Conservation (phyloP, 2,113 vertebrate species). For the Poecile atricapillus region DNA sequence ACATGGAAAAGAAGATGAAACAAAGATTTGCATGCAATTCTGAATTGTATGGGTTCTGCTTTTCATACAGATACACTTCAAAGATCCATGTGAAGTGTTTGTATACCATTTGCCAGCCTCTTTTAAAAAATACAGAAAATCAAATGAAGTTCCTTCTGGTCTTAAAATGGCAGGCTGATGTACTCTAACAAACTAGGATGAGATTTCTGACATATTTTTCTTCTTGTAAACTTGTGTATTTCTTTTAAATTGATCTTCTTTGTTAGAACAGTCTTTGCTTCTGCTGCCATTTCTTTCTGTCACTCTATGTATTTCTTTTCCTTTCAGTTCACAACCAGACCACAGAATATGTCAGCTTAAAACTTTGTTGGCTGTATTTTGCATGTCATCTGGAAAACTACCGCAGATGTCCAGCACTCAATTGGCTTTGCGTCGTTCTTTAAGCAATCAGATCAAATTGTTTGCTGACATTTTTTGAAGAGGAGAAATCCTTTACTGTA, state of each 20-base stretch:
- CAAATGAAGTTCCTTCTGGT: neutral
- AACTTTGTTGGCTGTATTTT: neutral
- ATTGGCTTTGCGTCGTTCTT: neutral
- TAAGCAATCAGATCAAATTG: neutral
- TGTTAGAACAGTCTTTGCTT: neutral
- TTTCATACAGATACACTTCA: neutral
- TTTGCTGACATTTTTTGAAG: neutral
- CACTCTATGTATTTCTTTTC: neutral
- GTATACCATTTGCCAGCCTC: neutral
- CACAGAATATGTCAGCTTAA: neutral
- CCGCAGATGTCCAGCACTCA: neutral
- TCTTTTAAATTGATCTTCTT: neutral
- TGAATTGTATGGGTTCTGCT: neutral
- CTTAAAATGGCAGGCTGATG: neutral
- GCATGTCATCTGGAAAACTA: neutral
- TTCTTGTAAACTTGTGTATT: neutral
- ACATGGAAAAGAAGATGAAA: neutral
- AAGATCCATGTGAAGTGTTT: neutral
- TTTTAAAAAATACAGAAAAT: neutral
- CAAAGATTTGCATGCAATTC: neutral
- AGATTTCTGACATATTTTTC: neutral
- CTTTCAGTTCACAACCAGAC: neutral
- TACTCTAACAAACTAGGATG: neutral
- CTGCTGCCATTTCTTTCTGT: neutral
- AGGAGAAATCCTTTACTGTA: neutral